Conservation (phyloP, 2,113 vertebrate species). For the Asarcornis scutulata region DNA sequence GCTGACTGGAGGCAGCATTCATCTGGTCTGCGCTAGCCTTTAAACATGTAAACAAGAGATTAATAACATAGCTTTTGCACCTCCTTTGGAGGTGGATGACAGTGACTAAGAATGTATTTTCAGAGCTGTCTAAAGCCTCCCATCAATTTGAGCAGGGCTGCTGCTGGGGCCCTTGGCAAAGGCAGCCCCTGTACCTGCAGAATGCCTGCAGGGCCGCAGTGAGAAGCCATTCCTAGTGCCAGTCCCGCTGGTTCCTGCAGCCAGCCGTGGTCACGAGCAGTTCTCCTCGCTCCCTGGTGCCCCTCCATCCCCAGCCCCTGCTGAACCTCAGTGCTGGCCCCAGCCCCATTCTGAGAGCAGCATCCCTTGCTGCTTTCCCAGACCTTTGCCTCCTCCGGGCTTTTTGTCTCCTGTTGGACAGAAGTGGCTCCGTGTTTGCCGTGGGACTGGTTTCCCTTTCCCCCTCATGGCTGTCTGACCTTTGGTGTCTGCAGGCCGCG, state of each 20-base stretch:
- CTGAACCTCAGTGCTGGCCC: accelerated
- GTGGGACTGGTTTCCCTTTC: constrained; percentile 35
- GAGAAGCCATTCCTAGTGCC: neutral
- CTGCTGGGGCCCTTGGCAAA: neutral
- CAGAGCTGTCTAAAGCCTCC: constrained; percentile 41
- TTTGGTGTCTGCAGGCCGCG: constrained; percentile 42
- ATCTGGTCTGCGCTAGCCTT: neutral
- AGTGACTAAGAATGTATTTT: constrained; percentile 68
- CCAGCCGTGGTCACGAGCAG: neutral
- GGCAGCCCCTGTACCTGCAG: neutral
- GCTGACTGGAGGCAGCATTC: neutral
- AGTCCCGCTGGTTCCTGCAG: neutral
- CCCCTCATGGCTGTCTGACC: neutral
- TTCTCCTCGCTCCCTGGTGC: neutral
- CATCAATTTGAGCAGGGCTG: neutral
- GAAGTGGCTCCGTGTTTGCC: neutral
- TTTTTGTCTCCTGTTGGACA: neutral
- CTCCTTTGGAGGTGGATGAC: constrained; percentile 51
- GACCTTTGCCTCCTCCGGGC: neutral
- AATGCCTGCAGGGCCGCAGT: neutral
- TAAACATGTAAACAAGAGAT: constrained; percentile 51
- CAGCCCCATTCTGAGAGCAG: neutral
- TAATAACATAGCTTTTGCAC: constrained; percentile 39
- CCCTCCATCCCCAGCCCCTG: neutral
- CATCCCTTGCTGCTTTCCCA: neutral